Conservation (phyloP, 2,888 invertebrate genomes). For the Schizaphis graminum region DNA sequence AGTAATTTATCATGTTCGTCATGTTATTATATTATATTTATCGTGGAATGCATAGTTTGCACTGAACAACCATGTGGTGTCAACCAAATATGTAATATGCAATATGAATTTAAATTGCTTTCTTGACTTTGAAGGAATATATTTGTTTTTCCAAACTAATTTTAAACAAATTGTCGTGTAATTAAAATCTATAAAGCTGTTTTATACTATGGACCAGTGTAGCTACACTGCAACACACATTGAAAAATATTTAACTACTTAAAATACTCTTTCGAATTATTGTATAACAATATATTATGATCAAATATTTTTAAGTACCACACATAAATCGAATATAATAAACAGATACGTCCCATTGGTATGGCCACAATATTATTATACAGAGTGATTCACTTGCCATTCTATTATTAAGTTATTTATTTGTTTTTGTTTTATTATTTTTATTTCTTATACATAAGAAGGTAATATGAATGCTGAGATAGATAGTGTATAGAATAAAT, state of each 20-base stretch:
- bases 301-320: not conserved
- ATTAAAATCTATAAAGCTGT: not conserved
- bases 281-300: not conserved
- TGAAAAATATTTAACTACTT: not conserved
- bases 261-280: not conserved
- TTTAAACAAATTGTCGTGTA: not conserved
- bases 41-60: not conserved
- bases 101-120: constrained; percentile 26
- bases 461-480: not conserved
- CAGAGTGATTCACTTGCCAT: not conserved
- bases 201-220: not conserved
- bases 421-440: no score
- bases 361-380: not conserved
- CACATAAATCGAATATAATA: not conserved
- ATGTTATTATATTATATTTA: constrained; percentile 18
- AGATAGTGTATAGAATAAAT: no score
- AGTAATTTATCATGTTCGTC: constrained; percentile 47
- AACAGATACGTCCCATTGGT: not conserved
- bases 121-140: not conserved
- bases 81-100: not conserved
- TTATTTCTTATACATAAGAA: no score
- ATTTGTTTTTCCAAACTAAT: not conserved
- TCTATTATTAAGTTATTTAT: not conserved
- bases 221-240: not conserved
- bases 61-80: not conserved